phyloP scores from a whole-genome alignment of 2,113 vertebrate genomes.

The Nanger granti region DNA sequence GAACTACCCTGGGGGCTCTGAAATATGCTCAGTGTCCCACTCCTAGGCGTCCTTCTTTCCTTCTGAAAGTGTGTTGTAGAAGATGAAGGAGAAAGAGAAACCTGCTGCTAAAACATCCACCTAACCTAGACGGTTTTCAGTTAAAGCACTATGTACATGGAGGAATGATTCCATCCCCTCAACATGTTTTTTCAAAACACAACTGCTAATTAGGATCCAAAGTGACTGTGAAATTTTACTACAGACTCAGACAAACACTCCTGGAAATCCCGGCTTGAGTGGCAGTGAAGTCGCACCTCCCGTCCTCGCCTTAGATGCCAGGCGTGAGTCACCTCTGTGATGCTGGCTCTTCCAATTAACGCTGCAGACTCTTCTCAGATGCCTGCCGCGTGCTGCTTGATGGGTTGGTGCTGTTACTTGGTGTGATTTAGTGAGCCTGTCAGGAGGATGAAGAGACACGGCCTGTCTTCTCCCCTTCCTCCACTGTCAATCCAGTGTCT shows the following conservation, averaged over 20 bases:
- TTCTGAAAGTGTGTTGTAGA: background rate
- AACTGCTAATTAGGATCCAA: constrained; percentile 74
- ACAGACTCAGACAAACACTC: constrained; percentile 66
- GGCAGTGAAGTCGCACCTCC: constrained; percentile 65
- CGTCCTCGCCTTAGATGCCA: constrained; percentile 17
- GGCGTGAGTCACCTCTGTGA: constrained; percentile 29
- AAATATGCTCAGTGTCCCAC: background rate
- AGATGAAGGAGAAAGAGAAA: background rate
- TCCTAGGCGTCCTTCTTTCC: background rate
- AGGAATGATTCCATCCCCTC: constrained; percentile 37
- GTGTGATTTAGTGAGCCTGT: constrained; percentile 41
- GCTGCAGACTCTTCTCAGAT: constrained; percentile 48
- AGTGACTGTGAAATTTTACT: constrained; percentile 71
- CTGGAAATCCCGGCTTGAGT: constrained; percentile 43
- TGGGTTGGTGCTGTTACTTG: background rate
- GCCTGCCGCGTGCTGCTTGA: background rate
- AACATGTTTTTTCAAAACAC: constrained; percentile 62
- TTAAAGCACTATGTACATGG: constrained; percentile 17
- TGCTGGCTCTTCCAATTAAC: constrained; percentile 57
- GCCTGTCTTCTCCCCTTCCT: background rate
- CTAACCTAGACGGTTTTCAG: constrained; percentile 1
- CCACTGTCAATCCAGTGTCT: background rate
- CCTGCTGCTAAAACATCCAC: background rate
- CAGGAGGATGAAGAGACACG: background rate
- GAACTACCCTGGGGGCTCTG: background rate